These are phyloP conservation scores for Reticulitermes lucifugus DNA, from an alignment of 2,888 invertebrate genomes.

Conservation along the genomic window DNA sequence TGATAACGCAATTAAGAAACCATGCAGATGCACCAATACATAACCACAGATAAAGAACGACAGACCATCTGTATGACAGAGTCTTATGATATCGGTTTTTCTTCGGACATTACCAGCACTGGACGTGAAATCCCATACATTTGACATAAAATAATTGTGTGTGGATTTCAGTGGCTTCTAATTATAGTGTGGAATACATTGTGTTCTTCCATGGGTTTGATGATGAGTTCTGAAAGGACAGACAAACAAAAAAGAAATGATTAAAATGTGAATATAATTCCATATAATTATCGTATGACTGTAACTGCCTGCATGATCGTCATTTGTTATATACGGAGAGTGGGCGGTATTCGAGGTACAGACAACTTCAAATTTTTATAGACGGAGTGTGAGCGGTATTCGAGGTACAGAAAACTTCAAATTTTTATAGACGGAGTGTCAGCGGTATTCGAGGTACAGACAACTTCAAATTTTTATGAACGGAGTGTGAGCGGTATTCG, in stretches of 20 bases:
- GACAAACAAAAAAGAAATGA: slow-evolving; percentile 14
- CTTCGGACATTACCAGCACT: neutral
- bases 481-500: too few species aligned
- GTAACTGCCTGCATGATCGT: neutral
- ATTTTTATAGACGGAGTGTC: too few species aligned
- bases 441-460: too few species aligned
- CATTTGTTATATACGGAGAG: slow-evolving; percentile 8
- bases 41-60: too few species aligned
- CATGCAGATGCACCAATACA: neutral
- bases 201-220: slow-evolving; percentile 1
- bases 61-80: neutral
- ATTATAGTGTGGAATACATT: neutral
- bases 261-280: slow-evolving; percentile 39
- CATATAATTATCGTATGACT: slow-evolving; percentile 30
- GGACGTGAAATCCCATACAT: neutral
- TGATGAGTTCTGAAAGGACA: slow-evolving; percentile 10
- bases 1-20: neutral
- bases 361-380: neutral
- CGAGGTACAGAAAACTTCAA: too few species aligned
- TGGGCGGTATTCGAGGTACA: neutral
- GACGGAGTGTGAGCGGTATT: too few species aligned
- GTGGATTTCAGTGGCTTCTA: slow-evolving; percentile 23
- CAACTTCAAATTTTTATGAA: too few species aligned
- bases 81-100: neutral
- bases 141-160: slow-evolving; percentile 13